A percentile compares a stretch with the other conserved stretches of the same genome.
phyloP scores from a whole-genome alignment of 37 sponge, comb jelly and placozoan genomes.

The Cladorhizidae sp. region DNA sequence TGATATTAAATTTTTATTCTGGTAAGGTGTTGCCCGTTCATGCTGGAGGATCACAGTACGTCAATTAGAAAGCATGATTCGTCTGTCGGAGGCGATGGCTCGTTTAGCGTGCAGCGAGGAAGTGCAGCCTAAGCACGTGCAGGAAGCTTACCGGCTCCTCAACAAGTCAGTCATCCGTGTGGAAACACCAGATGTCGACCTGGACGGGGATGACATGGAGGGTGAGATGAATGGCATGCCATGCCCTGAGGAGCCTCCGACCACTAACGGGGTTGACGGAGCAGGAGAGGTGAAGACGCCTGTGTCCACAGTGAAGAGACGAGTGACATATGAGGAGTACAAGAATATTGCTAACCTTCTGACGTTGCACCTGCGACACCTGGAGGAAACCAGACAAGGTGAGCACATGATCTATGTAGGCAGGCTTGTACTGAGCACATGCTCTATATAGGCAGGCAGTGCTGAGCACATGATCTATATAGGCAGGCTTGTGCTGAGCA shows the following conservation, averaged over 20 bases:
- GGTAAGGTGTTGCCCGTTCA: constrained; percentile 76
- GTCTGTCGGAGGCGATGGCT: constrained; percentile 99
- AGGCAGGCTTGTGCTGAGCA: too few species aligned
- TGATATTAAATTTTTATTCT: background rate
- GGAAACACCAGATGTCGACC: constrained; percentile 97
- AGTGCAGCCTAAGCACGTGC: constrained; percentile 93
- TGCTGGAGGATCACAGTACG: constrained; percentile 98
- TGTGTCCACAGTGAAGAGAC: constrained; percentile 36
- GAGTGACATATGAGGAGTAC: constrained; percentile 95
- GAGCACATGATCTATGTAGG: too few species aligned
- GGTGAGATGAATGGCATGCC: background rate
- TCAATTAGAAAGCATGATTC: constrained; percentile 99
- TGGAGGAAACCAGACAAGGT: constrained; percentile 73
- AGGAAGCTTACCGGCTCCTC: constrained; percentile 95
- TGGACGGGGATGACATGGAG: constrained; percentile 70
- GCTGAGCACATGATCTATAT: too few species aligned
- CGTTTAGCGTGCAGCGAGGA: constrained; percentile 89
- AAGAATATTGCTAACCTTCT: constrained; percentile 90
- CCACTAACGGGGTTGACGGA: background rate
- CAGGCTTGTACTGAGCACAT: too few species aligned
- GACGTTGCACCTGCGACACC: constrained; percentile 80
- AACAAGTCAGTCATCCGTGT: constrained; percentile 96
- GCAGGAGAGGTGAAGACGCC: background rate
- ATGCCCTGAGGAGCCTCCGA: background rate
- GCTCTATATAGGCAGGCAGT: too few species aligned